Percentiles rank a stretch among this genome's conserved stretches.
Conservation (phyloP, 1,140 invertebrate genomes). For the Heliothis virescens region DNA sequence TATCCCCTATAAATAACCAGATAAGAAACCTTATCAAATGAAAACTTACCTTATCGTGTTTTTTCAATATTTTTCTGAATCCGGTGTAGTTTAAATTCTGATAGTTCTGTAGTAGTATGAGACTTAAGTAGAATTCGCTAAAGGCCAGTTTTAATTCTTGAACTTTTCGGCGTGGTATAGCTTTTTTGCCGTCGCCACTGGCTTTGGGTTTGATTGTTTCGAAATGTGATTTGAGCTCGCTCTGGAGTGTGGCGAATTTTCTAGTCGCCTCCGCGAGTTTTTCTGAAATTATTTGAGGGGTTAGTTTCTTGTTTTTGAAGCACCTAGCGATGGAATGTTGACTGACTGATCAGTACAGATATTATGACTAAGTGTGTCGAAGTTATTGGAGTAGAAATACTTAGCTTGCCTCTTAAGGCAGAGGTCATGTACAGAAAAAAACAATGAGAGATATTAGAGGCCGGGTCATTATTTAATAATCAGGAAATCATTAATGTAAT, state of each 20-base stretch:
- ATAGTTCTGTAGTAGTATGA: slow-evolving; percentile 97
- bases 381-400: no score
- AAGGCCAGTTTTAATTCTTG: slow-evolving; percentile 99
- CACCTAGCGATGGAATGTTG: no score
- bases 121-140: slow-evolving; percentile 99
- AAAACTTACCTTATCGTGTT: slow-evolving; percentile 98
- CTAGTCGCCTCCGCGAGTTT: slow-evolving; percentile 98
- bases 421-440: no score
- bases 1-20: slow-evolving; percentile 27
- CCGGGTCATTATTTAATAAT: no score
- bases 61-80: slow-evolving; percentile 99
- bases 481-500: no score
- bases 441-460: no score
- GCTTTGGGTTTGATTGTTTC: slow-evolving; percentile 89
- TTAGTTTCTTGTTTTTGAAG: neutral
- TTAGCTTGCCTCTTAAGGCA: no score
- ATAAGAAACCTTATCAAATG: slow-evolving; percentile 36
- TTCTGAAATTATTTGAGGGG: slow-evolving; percentile 88
- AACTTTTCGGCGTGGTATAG: slow-evolving; percentile 92
- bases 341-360: no score
- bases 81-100: slow-evolving; percentile 99
- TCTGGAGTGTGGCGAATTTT: slow-evolving; percentile 96
- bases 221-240: slow-evolving; percentile 93
- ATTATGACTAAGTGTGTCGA: no score
- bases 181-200: slow-evolving; percentile 86